Percentiles rank a stretch among this genome's conserved stretches.
Conservation (phyloP, 1,140 invertebrate species). For the Drosophila aff. region DNA sequence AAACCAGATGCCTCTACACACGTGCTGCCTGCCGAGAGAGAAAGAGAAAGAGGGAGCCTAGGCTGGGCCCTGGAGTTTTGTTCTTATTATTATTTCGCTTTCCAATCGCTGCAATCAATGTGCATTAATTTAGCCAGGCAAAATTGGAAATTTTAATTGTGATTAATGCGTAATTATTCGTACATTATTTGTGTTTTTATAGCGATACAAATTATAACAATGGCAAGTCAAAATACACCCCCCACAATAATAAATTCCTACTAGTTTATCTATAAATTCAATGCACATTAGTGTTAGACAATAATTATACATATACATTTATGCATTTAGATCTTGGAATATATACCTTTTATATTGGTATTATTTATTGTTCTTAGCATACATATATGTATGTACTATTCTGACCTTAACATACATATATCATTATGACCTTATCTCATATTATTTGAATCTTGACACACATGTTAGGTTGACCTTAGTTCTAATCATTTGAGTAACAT, state of each 20-base stretch:
- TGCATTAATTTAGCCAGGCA: background rate
- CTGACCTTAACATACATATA: conserved; percentile 1
- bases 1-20: conserved; percentile 31
- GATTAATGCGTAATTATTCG: background rate
- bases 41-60: background rate
- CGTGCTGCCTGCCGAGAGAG: conserved; percentile 21
- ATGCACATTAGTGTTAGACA: background rate
- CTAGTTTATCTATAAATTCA: background rate
- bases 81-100: conserved; percentile 19
- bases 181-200: background rate
- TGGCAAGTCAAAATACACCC: background rate
- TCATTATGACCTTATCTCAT: background rate
- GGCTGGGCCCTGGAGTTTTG: background rate
- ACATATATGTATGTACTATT: background rate
- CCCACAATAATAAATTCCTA: no score
- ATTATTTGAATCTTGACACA: conserved; percentile 1
- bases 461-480: background rate
- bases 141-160: background rate
- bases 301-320: no score
- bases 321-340: background rate
- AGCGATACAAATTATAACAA: background rate
- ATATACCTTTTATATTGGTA: background rate
- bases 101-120: conserved; percentile 16
- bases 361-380: no score
- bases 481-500: background rate